Evolutionary conservation across 2,797 vertebrate genomes (phyloP).

Genomic region (Thalassophryne amazonica): DNA sequence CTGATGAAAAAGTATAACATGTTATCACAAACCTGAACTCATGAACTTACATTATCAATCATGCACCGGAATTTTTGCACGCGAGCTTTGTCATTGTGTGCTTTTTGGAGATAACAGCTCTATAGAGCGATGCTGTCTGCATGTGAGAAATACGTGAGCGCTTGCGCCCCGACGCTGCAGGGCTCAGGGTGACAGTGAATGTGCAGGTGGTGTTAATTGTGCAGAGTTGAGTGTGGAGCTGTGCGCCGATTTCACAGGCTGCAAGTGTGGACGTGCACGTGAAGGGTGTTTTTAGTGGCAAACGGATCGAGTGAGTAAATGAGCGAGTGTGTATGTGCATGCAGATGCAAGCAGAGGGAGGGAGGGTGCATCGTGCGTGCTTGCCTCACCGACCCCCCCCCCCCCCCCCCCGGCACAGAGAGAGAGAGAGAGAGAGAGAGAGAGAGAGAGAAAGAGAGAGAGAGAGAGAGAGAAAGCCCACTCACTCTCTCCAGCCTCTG

Average conservation of each 20-base stretch:
- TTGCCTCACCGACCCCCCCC: constrained; percentile 71
- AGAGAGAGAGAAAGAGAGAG: constrained; percentile 28
- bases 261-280: constrained; percentile 33
- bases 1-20: too few species aligned
- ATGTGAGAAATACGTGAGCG: constrained; percentile 39
- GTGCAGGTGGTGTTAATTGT: constrained; percentile 69
- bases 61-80: too few species aligned
- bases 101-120: constrained; percentile 8
- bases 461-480: constrained; percentile 27
- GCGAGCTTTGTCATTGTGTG: too few species aligned
- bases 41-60: too few species aligned
- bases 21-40: too few species aligned
- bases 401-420: constrained; percentile 17
- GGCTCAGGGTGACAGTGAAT: constrained; percentile 48
- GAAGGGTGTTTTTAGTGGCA: constrained; percentile 49
- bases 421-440: constrained; percentile 49
- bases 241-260: constrained; percentile 35
- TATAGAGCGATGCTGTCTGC: constrained; percentile 21
- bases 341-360: constrained; percentile 42
- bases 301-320: constrained; percentile 38
- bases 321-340: constrained; percentile 18
- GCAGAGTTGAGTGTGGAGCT: constrained; percentile 37
- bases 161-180: constrained; percentile 8
- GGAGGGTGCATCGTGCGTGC: constrained; percentile 62
- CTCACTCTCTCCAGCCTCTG: constrained; percentile 47